Evolutionary conservation across 2,113 vertebrate species (phyloP).

Genomic region (Echinops telfairi): DNA sequence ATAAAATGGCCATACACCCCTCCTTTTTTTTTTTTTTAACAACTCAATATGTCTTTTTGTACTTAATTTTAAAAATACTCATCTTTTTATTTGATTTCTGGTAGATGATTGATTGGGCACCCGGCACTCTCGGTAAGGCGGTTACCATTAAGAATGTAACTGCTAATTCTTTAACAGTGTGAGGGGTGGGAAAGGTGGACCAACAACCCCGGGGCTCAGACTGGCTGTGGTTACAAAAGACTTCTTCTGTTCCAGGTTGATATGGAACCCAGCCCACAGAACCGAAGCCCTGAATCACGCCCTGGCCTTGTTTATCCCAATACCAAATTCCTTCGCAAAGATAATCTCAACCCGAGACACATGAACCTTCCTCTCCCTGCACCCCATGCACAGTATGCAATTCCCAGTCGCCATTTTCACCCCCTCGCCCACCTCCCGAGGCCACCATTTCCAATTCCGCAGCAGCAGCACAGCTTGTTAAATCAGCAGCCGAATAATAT

Average conservation of each 20-base stretch:
- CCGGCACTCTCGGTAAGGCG: not conserved
- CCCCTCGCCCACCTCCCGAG: constrained; percentile 92
- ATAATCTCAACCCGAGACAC: constrained; percentile 92
- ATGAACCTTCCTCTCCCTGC: constrained; percentile 94
- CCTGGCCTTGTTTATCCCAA: constrained; percentile 89
- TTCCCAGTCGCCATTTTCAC: constrained; percentile 90
- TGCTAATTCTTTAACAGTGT: not conserved
- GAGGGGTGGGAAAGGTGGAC: not conserved
- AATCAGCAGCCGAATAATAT: constrained; percentile 88
- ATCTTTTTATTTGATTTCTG: constrained; percentile 45
- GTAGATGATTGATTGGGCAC: not conserved
- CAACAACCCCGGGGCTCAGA: not conserved
- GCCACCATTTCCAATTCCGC: constrained; percentile 92
- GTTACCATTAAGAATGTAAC: not conserved
- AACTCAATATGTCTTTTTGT: not conserved
- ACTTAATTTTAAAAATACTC: not conserved
- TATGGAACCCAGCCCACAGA: constrained; percentile 91
- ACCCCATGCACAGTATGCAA: constrained; percentile 91
- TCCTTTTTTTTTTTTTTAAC: no score
- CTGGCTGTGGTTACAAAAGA: not conserved
- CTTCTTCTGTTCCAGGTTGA: constrained; percentile 89
- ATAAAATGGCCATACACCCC: not conserved
- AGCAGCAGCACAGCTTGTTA: constrained; percentile 86
- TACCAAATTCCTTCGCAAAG: constrained; percentile 95
- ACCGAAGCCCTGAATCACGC: constrained; percentile 94